phyloP scores from a whole-genome alignment of 2,888 invertebrate species.

The Drosophila ustulata region DNA sequence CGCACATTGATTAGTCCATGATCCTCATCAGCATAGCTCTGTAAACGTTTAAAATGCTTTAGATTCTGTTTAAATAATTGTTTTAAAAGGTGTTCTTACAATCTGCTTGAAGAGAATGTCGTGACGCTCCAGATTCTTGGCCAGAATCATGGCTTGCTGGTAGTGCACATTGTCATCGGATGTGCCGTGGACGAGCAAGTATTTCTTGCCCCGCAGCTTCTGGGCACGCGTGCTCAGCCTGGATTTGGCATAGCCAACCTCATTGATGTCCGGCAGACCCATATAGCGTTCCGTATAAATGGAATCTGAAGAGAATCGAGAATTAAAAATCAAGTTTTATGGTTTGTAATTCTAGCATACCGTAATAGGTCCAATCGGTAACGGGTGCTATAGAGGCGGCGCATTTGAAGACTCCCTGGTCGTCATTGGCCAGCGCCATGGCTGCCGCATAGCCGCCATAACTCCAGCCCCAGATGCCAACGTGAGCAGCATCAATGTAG shows the following conservation, averaged over 20 bases:
- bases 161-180: constrained; percentile 98
- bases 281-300: constrained; percentile 99
- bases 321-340: no score
- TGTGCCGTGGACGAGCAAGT: constrained; percentile 97
- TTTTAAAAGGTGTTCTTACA: constrained; percentile 86
- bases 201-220: constrained; percentile 90
- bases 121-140: constrained; percentile 92
- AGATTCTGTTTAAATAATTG: no score
- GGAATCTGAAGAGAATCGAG: constrained; percentile 89
- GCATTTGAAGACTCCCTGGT: constrained; percentile 92
- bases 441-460: constrained; percentile 98
- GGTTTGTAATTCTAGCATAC: constrained; percentile 85
- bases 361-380: constrained; percentile 98
- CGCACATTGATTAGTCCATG: constrained; percentile 93
- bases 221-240: constrained; percentile 90
- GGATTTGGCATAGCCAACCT: constrained; percentile 90
- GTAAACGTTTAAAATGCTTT: constrained; percentile 51
- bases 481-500: constrained; percentile 92
- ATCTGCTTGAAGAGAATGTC: constrained; percentile 96
- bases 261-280: constrained; percentile 93
- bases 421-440: constrained; percentile 93
- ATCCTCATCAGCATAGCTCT: constrained; percentile 98
- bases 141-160: constrained; percentile 97
- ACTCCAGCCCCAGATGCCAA: constrained; percentile 99
- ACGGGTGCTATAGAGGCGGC: constrained; percentile 98